Evolutionary conservation across 2,797 vertebrate genomes (phyloP).

Genomic region (Phyllotis vaccarum): DNA sequence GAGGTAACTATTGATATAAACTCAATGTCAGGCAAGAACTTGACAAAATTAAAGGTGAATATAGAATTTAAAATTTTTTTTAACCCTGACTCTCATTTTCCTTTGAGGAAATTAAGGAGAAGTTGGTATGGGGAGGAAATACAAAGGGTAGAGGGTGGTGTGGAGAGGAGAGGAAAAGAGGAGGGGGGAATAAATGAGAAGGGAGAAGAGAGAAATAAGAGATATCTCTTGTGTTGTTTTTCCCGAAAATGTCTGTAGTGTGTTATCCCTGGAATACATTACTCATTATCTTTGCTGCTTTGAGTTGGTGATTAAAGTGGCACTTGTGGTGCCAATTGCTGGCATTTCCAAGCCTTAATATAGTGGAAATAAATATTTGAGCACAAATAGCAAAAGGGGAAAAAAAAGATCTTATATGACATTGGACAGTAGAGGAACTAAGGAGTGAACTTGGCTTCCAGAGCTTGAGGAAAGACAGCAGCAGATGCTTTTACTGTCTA

Average conservation of each 20-base stretch:
- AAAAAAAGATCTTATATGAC: constrained; percentile 22
- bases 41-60: background rate
- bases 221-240: background rate
- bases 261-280: background rate
- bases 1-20: background rate
- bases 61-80: background rate
- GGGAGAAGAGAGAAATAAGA: background rate
- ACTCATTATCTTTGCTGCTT: background rate
- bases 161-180: background rate
- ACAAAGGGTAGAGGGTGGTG: background rate
- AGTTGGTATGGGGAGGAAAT: background rate
- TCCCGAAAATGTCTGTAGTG: background rate
- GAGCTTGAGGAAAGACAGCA: background rate
- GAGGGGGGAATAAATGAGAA: background rate
- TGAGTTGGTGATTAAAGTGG: background rate
- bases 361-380: constrained; percentile 21
- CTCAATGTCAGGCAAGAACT: background rate
- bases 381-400: background rate
- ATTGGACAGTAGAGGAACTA: background rate
- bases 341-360: constrained; percentile 13
- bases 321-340: background rate
- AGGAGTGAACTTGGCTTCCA: background rate
- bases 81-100: background rate
- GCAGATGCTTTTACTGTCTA: background rate
- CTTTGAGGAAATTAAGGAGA: background rate